Conservation (phyloP, 1,140 invertebrate species). For the Neotoxoptera formosana region DNA sequence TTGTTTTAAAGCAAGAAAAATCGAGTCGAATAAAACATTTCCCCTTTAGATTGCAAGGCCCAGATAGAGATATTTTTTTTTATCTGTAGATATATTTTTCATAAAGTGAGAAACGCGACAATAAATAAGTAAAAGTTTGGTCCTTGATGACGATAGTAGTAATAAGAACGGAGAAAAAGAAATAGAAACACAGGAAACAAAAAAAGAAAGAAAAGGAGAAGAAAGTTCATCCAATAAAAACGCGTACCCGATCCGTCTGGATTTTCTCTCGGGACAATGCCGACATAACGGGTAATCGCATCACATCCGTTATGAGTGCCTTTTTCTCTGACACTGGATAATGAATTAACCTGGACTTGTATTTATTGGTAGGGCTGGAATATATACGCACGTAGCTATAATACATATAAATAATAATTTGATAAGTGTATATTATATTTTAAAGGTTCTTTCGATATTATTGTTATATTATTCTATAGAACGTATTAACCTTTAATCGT, state of each 20-base stretch:
- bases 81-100: constrained; percentile 57
- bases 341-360: constrained; percentile 57
- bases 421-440: constrained; percentile 34
- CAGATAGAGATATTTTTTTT: constrained; percentile 57
- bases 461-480: constrained; percentile 29
- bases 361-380: constrained; percentile 42
- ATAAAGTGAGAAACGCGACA: constrained; percentile 58
- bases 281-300: constrained; percentile 58
- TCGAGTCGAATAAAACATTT: constrained; percentile 57
- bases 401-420: constrained; percentile 24
- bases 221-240: constrained; percentile 58
- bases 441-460: constrained; percentile 53
- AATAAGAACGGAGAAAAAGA: constrained; percentile 57
- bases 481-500: constrained; percentile 51
- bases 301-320: constrained; percentile 58
- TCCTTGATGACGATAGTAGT: constrained; percentile 58
- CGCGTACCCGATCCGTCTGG: constrained; percentile 57
- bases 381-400: not conserved
- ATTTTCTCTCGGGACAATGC: constrained; percentile 57
- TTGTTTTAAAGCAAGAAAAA: constrained; percentile 58
- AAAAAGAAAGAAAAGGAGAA: constrained; percentile 53
- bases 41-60: constrained; percentile 53
- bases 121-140: constrained; percentile 58
- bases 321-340: constrained; percentile 55
- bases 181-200: constrained; percentile 50